A percentile compares a stretch with the other conserved stretches of the same genome.
Conservation (phyloP, 2,797 vertebrate species). For the Artibeus jamaicensis region DNA sequence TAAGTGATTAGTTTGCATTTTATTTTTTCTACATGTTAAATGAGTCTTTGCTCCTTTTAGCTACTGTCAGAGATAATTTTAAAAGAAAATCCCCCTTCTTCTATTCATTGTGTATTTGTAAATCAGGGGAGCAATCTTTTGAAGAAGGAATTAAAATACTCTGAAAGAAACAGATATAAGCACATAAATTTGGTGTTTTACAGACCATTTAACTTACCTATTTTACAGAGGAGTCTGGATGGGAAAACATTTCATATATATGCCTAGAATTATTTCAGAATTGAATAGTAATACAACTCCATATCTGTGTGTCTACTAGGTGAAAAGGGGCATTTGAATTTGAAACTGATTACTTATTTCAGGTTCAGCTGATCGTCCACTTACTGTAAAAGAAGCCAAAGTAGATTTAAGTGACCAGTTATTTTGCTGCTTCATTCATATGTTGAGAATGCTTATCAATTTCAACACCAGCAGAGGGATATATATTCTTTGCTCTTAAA, state of each 20-base stretch:
- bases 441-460: not conserved
- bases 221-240: not conserved
- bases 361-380: not conserved
- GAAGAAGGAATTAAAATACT: not conserved
- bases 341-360: not conserved
- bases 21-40: not conserved
- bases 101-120: not conserved
- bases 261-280: not conserved
- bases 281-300: not conserved
- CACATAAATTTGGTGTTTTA: not conserved
- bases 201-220: not conserved
- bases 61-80: not conserved
- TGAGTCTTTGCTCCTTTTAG: not conserved
- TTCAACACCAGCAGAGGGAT: not conserved
- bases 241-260: not conserved
- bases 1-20: not conserved
- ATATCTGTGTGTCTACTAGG: not conserved
- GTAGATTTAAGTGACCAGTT: not conserved
- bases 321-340: not conserved
- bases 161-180: not conserved
- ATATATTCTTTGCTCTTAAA: not conserved
- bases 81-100: not conserved
- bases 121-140: not conserved
- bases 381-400: not conserved
- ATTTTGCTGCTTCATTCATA: not conserved